These are phyloP conservation scores for Okapia johnstoni DNA, from an alignment of 2,113 vertebrate species.

Conservation along the genomic window DNA sequence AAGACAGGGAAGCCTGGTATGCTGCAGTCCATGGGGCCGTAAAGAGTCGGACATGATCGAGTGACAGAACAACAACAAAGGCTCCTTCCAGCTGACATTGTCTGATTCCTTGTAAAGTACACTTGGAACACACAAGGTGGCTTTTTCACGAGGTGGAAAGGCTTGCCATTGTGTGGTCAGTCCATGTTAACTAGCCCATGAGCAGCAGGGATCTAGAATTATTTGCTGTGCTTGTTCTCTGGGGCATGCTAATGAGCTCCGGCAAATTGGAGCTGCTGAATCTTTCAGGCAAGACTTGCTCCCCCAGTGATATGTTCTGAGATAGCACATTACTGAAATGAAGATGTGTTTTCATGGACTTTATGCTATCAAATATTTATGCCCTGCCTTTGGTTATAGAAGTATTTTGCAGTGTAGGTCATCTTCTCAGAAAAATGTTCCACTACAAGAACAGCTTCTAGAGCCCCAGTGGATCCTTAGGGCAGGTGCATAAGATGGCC, in stretches of 20 bases:
- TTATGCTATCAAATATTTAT: constrained; percentile 78
- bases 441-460: constrained; percentile 49
- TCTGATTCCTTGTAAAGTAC: constrained; percentile 15
- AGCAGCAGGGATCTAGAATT: constrained; percentile 50
- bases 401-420: constrained; percentile 72
- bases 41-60: neutral
- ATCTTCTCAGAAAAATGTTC: constrained; percentile 69
- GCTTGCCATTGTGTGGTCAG: constrained; percentile 37
- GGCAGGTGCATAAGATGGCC: constrained; percentile 20
- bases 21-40: neutral
- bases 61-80: neutral
- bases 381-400: constrained; percentile 69
- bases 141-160: neutral
- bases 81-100: neutral
- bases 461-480: constrained; percentile 46
- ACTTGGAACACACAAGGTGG: constrained; percentile 12
- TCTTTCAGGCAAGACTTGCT: constrained; percentile 47
- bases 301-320: constrained; percentile 51
- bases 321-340: constrained; percentile 66
- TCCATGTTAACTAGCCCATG: neutral
- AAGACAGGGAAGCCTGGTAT: neutral
- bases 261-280: constrained; percentile 60
- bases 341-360: constrained; percentile 73
- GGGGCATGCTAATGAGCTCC: constrained; percentile 59
- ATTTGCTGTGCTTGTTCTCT: constrained; percentile 52